Evolutionary conservation across 2,113 vertebrate genomes (phyloP).

Genomic region (Hippocampus guttulatus): DNA sequence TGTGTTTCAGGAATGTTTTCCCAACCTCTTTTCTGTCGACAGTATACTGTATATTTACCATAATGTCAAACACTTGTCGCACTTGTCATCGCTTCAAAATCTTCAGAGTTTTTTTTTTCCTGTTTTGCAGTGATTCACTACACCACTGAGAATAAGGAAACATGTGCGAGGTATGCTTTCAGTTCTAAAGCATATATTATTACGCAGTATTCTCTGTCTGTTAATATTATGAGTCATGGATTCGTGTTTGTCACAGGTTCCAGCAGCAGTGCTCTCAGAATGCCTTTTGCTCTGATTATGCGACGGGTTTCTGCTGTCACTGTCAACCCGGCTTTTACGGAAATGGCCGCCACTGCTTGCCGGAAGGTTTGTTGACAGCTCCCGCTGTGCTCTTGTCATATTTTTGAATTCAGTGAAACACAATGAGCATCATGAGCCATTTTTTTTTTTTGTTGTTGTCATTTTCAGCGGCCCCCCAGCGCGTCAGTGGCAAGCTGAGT

Average conservation of each 20-base stretch:
- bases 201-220: neutral
- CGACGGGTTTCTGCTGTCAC: conserved; percentile 86
- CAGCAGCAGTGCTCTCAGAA: conserved; percentile 81
- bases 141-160: conserved; percentile 76
- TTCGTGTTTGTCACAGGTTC: conserved; percentile 48
- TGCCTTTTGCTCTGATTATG: conserved; percentile 83
- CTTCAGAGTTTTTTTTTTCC: neutral
- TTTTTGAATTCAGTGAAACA: neutral
- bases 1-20: neutral
- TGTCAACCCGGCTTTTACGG: conserved; percentile 84
- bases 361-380: conserved; percentile 71
- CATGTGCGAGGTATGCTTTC: conserved; percentile 68
- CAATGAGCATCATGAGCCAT: neutral
- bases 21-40: neutral
- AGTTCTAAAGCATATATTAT: neutral
- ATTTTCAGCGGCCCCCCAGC: conserved; percentile 81
- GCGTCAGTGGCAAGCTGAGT: conserved; percentile 90
- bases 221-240: neutral
- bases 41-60: neutral
- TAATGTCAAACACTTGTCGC: neutral
- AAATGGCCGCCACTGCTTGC: conserved; percentile 86
- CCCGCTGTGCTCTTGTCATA: neutral
- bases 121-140: conserved; percentile 77
- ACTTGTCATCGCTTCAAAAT: neutral
- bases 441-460: neutral